A percentile compares a stretch with the other conserved stretches of the same genome.
These are phyloP conservation scores for Melipona quadrifasciata DNA, from an alignment of 1,140 invertebrate genomes.

Conservation along the genomic window DNA sequence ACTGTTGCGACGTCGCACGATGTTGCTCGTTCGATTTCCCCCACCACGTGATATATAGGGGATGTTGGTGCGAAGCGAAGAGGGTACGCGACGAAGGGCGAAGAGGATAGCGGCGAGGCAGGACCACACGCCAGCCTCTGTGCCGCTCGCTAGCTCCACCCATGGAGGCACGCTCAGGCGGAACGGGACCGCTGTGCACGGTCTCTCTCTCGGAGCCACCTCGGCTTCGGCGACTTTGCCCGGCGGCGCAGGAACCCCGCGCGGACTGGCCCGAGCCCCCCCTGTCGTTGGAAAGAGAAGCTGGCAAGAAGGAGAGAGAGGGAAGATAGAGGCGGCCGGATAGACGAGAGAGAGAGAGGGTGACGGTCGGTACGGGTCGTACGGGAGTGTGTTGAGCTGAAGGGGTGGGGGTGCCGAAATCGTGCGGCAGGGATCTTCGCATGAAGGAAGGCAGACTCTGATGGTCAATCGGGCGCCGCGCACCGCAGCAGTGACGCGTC, in stretches of 20 bases:
- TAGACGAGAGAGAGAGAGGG: no score
- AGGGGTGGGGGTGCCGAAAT: constrained; percentile 72
- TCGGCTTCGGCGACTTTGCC: constrained; percentile 56
- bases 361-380: neutral
- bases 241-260: constrained; percentile 60
- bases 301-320: constrained; percentile 43
- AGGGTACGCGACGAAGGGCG: no score
- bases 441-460: constrained; percentile 79
- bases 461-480: constrained; percentile 81
- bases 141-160: constrained; percentile 38
- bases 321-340: no score
- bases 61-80: no score
- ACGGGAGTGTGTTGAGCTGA: constrained; percentile 1
- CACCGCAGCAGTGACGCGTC: constrained; percentile 80
- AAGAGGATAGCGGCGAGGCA: neutral
- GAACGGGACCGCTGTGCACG: constrained; percentile 28
- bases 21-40: constrained; percentile 48
- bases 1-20: constrained; percentile 26
- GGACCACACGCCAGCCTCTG: constrained; percentile 44
- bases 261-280: constrained; percentile 26
- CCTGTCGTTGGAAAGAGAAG: neutral
- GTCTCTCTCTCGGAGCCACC: constrained; percentile 40
- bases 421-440: constrained; percentile 74
- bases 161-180: constrained; percentile 15
- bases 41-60: constrained; percentile 19